phyloP scores from a whole-genome alignment of 2,888 invertebrate genomes.

The Lasioglossum pauxillum region DNA sequence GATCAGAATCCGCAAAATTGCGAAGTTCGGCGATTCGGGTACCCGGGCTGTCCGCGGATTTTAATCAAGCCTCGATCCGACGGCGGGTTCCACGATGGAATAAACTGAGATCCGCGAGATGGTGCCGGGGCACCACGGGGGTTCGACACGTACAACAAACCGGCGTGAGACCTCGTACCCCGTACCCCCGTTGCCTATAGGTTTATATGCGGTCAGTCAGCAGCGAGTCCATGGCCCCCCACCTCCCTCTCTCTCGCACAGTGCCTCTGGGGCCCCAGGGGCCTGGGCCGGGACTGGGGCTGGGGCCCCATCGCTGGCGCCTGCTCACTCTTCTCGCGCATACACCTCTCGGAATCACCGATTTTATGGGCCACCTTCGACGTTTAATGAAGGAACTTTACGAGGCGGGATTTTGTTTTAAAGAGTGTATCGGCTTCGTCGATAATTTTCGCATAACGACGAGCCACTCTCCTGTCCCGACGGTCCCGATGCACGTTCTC shows the following conservation, averaged over 20 bases:
- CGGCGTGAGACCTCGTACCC: conserved; percentile 61
- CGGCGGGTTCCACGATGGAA: conserved; percentile 78
- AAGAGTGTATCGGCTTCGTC: conserved; percentile 79
- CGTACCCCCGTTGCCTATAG: conserved; percentile 59
- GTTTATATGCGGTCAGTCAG: conserved; percentile 64
- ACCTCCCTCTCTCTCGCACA: neutral
- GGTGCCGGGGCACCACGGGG: conserved; percentile 83
- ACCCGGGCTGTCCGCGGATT: conserved; percentile 82
- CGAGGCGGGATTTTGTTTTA: conserved; percentile 82
- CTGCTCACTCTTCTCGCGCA: conserved; percentile 34
- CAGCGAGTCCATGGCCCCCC: conserved; percentile 24
- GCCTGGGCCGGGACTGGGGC: neutral
- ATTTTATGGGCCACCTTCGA: conserved; percentile 84
- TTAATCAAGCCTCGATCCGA: conserved; percentile 84
- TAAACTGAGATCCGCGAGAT: conserved; percentile 79
- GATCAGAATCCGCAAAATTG: conserved; percentile 41
- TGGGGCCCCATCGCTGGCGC: conserved; percentile 16
- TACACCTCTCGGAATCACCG: conserved; percentile 78
- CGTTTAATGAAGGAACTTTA: conserved; percentile 83
- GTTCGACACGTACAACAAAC: conserved; percentile 83
- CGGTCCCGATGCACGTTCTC: conserved; percentile 44
- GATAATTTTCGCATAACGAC: conserved; percentile 78
- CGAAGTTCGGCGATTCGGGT: conserved; percentile 82
- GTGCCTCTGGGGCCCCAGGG: conserved; percentile 10
- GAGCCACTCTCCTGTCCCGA: conserved; percentile 54